phyloP scores from a whole-genome alignment of 2,888 invertebrate species.

The Lamellibrachia satsuma region DNA sequence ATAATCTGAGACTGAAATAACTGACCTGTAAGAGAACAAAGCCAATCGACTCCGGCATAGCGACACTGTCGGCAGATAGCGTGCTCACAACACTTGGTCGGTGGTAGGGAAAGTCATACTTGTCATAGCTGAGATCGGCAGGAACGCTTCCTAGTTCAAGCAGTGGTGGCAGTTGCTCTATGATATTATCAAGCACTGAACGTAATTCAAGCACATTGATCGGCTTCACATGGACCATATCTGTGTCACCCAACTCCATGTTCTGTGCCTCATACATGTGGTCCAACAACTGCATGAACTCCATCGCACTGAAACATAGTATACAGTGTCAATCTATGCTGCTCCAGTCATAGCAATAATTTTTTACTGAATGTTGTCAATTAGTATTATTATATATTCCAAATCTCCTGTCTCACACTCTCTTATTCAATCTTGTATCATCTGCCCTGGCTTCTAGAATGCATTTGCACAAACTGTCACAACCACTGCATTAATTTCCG shows the following conservation, averaged over 20 bases:
- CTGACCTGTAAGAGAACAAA: constrained; percentile 60
- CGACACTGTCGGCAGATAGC: constrained; percentile 51
- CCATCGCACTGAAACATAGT: constrained; percentile 46
- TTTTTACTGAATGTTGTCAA: not conserved
- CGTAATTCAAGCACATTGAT: constrained; percentile 46
- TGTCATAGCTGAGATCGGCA: constrained; percentile 7
- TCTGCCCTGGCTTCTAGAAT: too few relatives aligned
- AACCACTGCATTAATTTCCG: not conserved
- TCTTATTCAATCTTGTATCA: too few relatives aligned
- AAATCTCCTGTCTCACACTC: too few relatives aligned
- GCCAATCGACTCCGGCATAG: constrained; percentile 61
- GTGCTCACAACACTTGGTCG: constrained; percentile 58
- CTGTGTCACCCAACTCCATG: constrained; percentile 53
- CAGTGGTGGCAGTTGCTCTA: constrained; percentile 59
- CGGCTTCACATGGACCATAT: constrained; percentile 12
- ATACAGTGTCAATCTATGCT: not conserved
- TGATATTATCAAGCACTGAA: constrained; percentile 57
- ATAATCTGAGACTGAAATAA: not conserved
- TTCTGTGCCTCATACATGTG: constrained; percentile 59
- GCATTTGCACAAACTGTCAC: not conserved
- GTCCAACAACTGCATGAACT: constrained; percentile 54
- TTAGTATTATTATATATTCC: not conserved
- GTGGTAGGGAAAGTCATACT: constrained; percentile 59
- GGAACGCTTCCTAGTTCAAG: constrained; percentile 55
- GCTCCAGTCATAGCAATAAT: not conserved